Evolutionary conservation across 2,888 invertebrate species (phyloP).

Genomic region (Cryptocheilus praepositus): DNA sequence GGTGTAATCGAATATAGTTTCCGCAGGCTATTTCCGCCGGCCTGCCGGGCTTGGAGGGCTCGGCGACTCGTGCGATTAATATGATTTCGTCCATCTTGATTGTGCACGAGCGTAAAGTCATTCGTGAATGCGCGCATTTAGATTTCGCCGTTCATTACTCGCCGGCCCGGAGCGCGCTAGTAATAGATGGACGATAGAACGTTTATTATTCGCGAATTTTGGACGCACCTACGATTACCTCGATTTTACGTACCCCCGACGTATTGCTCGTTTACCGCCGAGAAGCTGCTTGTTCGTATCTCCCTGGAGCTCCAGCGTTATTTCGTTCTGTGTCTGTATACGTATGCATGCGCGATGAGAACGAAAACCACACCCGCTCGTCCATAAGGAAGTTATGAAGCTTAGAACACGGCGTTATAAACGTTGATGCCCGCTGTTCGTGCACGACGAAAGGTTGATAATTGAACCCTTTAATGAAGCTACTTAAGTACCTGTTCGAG

Average conservation of each 20-base stretch:
- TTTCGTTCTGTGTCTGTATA: background rate
- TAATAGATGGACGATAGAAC: no score
- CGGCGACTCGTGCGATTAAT: no score
- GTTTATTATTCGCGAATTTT: no score
- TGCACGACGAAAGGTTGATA: slow-evolving; percentile 14
- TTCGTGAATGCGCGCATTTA: no score
- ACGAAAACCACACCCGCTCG: background rate
- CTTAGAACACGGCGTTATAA: slow-evolving; percentile 33
- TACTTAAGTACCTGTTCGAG: slow-evolving; percentile 4
- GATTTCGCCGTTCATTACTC: no score
- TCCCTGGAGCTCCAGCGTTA: background rate
- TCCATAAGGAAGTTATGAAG: slow-evolving; percentile 41
- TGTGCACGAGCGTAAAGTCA: no score
- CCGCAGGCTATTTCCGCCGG: no score
- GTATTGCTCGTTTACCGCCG: background rate
- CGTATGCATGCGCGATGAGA: slow-evolving; percentile 5
- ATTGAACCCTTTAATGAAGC: slow-evolving; percentile 18
- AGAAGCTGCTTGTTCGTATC: background rate
- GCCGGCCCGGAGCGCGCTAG: no score
- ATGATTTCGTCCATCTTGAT: no score
- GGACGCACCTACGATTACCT: no score
- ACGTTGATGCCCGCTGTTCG: slow-evolving; percentile 30
- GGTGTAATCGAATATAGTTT: background rate
- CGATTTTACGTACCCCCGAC: slow-evolving; percentile 2
- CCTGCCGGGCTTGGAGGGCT: no score